These are phyloP conservation scores for Lasioglossum oenotherae DNA, from an alignment of 2,888 invertebrate species.

Conservation along the genomic window DNA sequence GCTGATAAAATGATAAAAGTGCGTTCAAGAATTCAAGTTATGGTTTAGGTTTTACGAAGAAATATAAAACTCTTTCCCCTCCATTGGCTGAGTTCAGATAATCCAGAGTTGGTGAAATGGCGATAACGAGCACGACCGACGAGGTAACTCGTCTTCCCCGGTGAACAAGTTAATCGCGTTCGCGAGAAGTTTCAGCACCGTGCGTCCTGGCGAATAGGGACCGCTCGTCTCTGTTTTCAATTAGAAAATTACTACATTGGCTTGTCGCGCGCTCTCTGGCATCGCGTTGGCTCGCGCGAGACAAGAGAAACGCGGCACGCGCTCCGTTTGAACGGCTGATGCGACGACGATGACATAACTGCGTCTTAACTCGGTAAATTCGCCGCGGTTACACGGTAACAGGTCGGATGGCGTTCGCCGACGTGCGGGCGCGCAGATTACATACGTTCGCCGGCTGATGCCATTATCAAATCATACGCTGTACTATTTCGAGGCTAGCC, in stretches of 20 bases:
- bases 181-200: neutral
- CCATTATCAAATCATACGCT: conserved; percentile 61
- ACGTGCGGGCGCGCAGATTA: conserved; percentile 41
- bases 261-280: neutral
- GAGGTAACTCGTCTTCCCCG: neutral
- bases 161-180: neutral
- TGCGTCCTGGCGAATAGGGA: neutral
- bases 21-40: neutral
- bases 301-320: conserved; percentile 32
- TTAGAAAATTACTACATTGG: conserved; percentile 31
- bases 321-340: conserved; percentile 42
- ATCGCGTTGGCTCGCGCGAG: conserved; percentile 17
- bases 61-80: too few species aligned
- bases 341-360: conserved; percentile 66
- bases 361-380: conserved; percentile 75
- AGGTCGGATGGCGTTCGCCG: conserved; percentile 67
- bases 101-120: neutral
- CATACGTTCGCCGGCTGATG: conserved; percentile 34
- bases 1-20: neutral
- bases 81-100: neutral
- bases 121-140: neutral
- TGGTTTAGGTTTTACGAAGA: too few species aligned
- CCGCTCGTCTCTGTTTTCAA: conserved; percentile 20
- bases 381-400: conserved; percentile 68
- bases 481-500: conserved; percentile 44